Conservation (phyloP, 2,888 invertebrate genomes). For the Ctena decussata region DNA sequence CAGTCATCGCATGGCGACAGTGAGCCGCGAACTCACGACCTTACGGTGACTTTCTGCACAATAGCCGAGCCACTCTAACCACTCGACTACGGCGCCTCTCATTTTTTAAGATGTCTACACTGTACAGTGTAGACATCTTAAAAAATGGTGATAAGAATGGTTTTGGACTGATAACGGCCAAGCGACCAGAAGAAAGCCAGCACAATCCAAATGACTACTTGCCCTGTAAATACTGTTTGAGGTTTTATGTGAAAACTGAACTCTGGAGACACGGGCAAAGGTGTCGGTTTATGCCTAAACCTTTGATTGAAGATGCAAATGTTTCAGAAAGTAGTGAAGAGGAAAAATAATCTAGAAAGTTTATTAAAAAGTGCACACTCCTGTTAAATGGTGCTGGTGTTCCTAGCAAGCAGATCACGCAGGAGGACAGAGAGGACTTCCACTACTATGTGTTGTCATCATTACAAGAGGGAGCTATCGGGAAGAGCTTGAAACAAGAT, state of each 20-base stretch:
- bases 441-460: neutral
- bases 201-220: conserved; percentile 25
- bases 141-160: neutral
- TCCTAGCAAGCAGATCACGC: neutral
- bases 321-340: neutral
- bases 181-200: conserved; percentile 3
- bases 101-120: too few relatives aligned
- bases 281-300: neutral
- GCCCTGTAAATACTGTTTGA: conserved; percentile 34
- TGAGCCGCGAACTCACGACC: too few relatives aligned
- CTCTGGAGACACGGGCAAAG: conserved; percentile 36
- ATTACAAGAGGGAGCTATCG: conserved; percentile 2
- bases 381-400: conserved; percentile 1
- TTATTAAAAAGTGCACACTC: neutral
- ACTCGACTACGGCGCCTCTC: too few relatives aligned
- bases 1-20: too few relatives aligned
- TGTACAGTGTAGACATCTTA: conserved; percentile 24
- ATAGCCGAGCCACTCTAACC: too few relatives aligned
- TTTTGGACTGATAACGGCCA: conserved; percentile 22
- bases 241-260: conserved; percentile 39
- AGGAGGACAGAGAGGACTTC: conserved; percentile 8
- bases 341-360: neutral
- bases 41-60: too few relatives aligned
- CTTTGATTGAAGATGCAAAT: neutral
- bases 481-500: conserved; percentile 12